Conservation (phyloP, 2,797 vertebrate genomes). For the Lerista edwardsae region DNA sequence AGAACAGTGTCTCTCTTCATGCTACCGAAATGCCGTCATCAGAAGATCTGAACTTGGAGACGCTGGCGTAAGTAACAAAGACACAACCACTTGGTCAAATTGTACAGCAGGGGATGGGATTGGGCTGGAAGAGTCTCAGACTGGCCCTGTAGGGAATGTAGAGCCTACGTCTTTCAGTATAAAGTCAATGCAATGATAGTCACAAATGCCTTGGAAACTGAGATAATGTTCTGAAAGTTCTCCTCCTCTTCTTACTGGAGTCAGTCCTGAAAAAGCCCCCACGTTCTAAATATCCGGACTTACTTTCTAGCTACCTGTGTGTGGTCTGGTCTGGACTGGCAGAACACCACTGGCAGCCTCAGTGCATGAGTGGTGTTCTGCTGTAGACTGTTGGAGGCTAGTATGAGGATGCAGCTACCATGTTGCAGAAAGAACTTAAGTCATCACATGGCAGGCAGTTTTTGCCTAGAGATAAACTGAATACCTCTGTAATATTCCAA, state of each 20-base stretch:
- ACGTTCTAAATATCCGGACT: too few relatives aligned
- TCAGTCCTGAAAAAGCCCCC: too few relatives aligned
- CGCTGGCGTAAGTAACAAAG: conserved; percentile 87
- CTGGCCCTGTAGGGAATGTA: too few relatives aligned
- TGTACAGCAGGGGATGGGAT: too few relatives aligned
- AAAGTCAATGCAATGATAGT: background rate
- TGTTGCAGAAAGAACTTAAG: background rate
- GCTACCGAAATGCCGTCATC: conserved; percentile 83
- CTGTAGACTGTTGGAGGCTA: background rate
- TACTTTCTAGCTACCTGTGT: background rate
- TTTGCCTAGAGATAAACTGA: background rate
- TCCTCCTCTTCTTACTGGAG: background rate
- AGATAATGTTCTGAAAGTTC: background rate
- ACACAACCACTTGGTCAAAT: background rate
- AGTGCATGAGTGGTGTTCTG: background rate
- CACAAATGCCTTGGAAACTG: background rate
- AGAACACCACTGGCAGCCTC: too few relatives aligned
- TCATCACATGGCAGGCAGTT: background rate
- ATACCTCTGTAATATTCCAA: background rate
- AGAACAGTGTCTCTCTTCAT: conserved; percentile 86
- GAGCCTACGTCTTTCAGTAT: background rate
- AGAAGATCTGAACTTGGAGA: conserved; percentile 96
- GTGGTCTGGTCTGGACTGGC: background rate
- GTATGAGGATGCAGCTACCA: background rate
- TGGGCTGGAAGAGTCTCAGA: too few relatives aligned